Evolutionary conservation across 2,113 vertebrate species (phyloP), one percentile per base, ranked within the genome.

Genomic region (Anser brachyrhynchus): DNA sequence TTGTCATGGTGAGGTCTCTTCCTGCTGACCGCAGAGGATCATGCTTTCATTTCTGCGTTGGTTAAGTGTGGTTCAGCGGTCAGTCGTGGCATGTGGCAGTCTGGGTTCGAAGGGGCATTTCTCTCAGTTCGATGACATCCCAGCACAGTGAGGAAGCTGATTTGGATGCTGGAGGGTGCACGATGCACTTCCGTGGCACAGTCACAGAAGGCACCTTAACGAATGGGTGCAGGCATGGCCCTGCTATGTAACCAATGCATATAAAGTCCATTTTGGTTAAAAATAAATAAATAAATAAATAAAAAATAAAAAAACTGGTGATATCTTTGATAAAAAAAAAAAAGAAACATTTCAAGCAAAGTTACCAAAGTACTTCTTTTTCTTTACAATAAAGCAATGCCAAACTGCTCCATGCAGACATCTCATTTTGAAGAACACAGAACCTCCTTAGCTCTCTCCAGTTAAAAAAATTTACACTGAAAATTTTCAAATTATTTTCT

Each of bases 161-260:
- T 61, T 8, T 70, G 23, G 18, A 43, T 85, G 55, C 23, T 58
- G 22, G 41, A 16, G 17, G 52, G 17, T 8, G 26, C 51, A 49
- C 0, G 0, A 26, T 33, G 4, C 11, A 26, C 12, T 31, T 58
- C 35, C 43, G 11, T 51, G 44, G 20, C 3, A 11, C 17, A 51
- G 35, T 2, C 61, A 22, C 31, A 79, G 64, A 76, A 39, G 22
- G 49, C 85, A 51, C 8, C 12, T 20, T 17, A 39, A 54, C 21
- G 39, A 52, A 44, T 4, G 0, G 0, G 13, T 19, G 16, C 41
- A 66, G 72, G 5, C 11, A 9, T 10, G 4, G 6, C 8, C 6
- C 57, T 74, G 23, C 18, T 71, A 3, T 66, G 70, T 62, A 83
- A 61, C 10, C 29, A 58, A 5, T 5, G 57, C 3, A 5, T 35